Evolutionary conservation across 2,113 vertebrate genomes (phyloP), one percentile per base, ranked within the genome.

Genomic region (Uria aalge): DNA sequence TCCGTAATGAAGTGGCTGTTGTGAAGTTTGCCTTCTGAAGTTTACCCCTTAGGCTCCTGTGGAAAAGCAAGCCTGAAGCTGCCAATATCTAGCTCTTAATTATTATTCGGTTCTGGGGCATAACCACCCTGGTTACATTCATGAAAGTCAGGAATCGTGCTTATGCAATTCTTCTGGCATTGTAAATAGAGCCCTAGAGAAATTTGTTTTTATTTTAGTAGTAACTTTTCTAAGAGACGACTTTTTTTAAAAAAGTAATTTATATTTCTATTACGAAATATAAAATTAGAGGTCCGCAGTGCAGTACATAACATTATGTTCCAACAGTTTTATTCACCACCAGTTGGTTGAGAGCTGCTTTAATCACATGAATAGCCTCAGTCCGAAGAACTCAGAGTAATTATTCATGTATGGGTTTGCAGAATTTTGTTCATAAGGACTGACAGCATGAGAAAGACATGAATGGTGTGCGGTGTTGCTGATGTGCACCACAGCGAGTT

Each of bases 41-140:
- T 81, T 94, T 94, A 88, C 83, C 88, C 96, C 85, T 79, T 89
- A 94, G 96, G 94, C 94, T 94, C 34, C 79, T 93, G 85, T 0
- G 5, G 73, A 85, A 96, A 94, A 92, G 83, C 93, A 95, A 95
- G 94, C 96, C 90, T 55, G 79, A 92, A 97, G 93, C 93, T 94
- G 96, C 96, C 93, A 96, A 78, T 97, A 97, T 88, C 92, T 93
- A 21, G 79, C 79, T 97, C 88, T 90, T 96, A 96, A 97, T 97
- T 96, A 95, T 88, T 92, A 79, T 43, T 93, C 83, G 32, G 88
- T 97, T 96, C 88, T 93, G 94, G 68, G 90, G 92, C 66, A 95
- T 96, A 97, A 96, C 96, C 93, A 85, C 92, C 52, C 88, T 93
- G 89, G 90, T 92, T 97, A 95, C 59, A 63, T 84, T 93, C 88